These are phyloP conservation scores for Anthopleura sola DNA, from an alignment of 64 coral and sea anemone genomes.

Conservation along the genomic window DNA sequence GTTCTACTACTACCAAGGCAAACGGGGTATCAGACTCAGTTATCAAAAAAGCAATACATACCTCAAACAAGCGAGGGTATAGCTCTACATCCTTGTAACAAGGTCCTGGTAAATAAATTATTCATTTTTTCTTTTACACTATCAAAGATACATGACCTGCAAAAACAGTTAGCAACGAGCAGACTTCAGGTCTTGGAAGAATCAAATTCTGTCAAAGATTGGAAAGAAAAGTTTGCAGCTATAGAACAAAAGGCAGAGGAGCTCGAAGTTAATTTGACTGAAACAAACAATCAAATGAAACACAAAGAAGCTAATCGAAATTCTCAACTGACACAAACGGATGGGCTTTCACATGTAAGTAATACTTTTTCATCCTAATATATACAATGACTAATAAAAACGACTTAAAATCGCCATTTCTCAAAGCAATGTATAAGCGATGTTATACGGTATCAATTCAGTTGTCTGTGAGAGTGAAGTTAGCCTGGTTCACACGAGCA, in stretches of 20 bases:
- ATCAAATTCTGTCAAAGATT: neutral
- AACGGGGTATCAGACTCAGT: no score
- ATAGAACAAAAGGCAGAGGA: neutral
- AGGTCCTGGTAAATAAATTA: neutral
- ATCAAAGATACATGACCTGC: neutral
- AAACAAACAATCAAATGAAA: neutral
- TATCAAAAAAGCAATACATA: neutral
- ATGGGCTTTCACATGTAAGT: neutral
- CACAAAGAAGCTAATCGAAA: neutral
- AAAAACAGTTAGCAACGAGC: neutral
- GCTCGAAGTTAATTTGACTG: neutral
- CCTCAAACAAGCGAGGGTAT: neutral
- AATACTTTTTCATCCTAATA: no score
- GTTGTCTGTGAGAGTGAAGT: no score
- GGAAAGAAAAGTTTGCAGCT: neutral
- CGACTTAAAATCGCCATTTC: no score
- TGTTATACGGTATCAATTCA: no score
- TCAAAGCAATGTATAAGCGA: no score
- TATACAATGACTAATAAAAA: no score
- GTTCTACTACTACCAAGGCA: no score
- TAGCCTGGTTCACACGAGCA: no score
- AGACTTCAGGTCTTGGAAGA: neutral
- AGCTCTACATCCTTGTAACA: neutral
- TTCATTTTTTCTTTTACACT: neutral
- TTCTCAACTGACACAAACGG: neutral